Conservation (phyloP, 2,888 invertebrate species). For the Helleia helle region DNA sequence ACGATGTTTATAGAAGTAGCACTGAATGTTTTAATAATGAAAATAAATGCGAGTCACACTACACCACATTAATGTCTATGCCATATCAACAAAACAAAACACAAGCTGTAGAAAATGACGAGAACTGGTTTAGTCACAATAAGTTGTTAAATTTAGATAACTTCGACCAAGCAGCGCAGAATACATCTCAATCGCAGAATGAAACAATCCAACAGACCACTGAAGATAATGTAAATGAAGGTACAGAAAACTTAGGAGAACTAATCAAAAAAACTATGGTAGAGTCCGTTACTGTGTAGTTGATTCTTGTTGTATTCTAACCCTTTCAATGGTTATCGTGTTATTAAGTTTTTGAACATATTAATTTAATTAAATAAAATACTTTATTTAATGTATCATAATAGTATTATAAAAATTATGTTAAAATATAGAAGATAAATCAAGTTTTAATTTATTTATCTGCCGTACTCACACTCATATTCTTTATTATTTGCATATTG, state of each 20-base stretch:
- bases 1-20: conserved; percentile 55
- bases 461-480: not conserved
- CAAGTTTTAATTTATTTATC: conserved; percentile 6
- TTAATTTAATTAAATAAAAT: conserved; percentile 37
- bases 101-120: conserved; percentile 73
- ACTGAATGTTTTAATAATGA: conserved; percentile 57
- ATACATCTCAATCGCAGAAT: conserved; percentile 35
- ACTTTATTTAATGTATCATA: conserved; percentile 7
- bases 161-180: conserved; percentile 49
- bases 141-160: conserved; percentile 53
- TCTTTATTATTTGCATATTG: too few species aligned
- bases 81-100: conserved; percentile 78
- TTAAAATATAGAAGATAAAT: conserved; percentile 7
- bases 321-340: conserved; percentile 53
- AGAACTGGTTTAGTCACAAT: conserved; percentile 66
- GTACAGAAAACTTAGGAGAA: conserved; percentile 90
- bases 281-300: conserved; percentile 89
- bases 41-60: conserved; percentile 68
- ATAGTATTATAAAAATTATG: conserved; percentile 3
- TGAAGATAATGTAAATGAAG: conserved; percentile 38
- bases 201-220: conserved; percentile 26
- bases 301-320: conserved; percentile 59
- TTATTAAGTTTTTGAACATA: conserved; percentile 62
- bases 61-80: conserved; percentile 79
- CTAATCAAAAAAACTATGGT: conserved; percentile 95